phyloP scores from a whole-genome alignment of 2,888 invertebrate genomes.

The Mesoligia furuncula region DNA sequence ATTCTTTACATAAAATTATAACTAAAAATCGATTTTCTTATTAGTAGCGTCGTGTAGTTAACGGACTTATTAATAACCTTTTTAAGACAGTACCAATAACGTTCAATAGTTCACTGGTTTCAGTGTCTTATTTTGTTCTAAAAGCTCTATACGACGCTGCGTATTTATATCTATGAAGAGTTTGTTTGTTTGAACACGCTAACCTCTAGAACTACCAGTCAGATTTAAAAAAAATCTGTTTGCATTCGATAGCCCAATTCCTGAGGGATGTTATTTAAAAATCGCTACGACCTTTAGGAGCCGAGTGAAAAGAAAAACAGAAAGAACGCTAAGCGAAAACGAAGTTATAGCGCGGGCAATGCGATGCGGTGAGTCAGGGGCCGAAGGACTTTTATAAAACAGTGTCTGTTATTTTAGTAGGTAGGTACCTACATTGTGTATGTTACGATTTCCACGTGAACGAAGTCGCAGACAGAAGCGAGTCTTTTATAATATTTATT shows the following conservation, averaged over 20 bases:
- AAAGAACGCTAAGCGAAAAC: no score
- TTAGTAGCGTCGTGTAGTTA: no score
- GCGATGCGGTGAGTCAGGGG: not conserved
- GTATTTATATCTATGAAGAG: not conserved
- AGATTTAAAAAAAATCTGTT: no score
- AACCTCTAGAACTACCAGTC: no score
- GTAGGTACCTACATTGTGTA: no score
- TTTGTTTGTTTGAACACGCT: not conserved
- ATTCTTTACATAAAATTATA: no score
- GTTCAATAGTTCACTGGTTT: slow-evolving; percentile 14
- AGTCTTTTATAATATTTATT: no score
- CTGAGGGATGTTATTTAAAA: no score
- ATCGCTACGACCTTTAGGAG: no score
- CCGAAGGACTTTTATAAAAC: not conserved
- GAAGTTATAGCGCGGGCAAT: no score
- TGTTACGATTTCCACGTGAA: not conserved
- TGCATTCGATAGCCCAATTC: not conserved
- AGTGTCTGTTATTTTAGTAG: no score
- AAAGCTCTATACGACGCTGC: slow-evolving; percentile 6
- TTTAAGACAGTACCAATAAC: not conserved
- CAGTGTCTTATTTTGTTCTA: slow-evolving; percentile 1
- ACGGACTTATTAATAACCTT: not conserved
- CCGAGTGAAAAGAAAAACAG: no score
- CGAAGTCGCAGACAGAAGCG: not conserved
- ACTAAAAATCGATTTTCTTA: not conserved